phyloP scores from a whole-genome alignment of 2,888 invertebrate species.

The Acrocyrtus sp. region DNA sequence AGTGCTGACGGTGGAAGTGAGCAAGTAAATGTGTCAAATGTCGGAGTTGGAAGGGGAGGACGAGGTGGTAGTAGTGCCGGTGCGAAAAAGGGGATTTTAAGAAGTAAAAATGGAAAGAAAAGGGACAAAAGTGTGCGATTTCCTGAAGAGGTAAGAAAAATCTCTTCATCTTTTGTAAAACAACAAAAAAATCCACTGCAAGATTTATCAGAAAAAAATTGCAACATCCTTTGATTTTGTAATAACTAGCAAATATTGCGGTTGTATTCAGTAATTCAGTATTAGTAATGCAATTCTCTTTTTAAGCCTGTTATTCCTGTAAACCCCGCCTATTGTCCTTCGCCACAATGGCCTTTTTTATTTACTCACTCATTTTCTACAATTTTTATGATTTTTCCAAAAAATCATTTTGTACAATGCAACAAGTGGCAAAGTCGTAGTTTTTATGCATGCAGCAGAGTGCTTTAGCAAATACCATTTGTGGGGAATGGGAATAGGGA shows the following conservation, averaged over 20 bases:
- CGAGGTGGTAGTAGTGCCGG: slow-evolving; percentile 28
- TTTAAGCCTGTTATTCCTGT: background rate
- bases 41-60: slow-evolving; percentile 26
- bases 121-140: slow-evolving; percentile 61
- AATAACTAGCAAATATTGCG: background rate
- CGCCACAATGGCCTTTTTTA: too few relatives aligned
- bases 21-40: slow-evolving; percentile 25
- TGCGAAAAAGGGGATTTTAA: slow-evolving; percentile 56
- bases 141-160: slow-evolving; percentile 61
- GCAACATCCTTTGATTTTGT: background rate
- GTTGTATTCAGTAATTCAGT: background rate
- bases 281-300: background rate
- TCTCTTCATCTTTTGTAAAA: background rate
- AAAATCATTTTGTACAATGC: too few relatives aligned
- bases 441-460: too few relatives aligned
- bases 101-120: slow-evolving; percentile 53
- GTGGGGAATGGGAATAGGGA: too few relatives aligned
- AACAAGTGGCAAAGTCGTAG: too few relatives aligned
- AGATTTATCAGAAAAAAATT: too few relatives aligned
- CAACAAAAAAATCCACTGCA: too few relatives aligned
- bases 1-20: slow-evolving; percentile 18
- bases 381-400: too few relatives aligned
- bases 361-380: too few relatives aligned
- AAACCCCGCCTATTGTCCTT: background rate
- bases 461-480: too few relatives aligned